Conservation (phyloP, 2,113 vertebrate genomes). For the Tragelaphus buxtoni region DNA sequence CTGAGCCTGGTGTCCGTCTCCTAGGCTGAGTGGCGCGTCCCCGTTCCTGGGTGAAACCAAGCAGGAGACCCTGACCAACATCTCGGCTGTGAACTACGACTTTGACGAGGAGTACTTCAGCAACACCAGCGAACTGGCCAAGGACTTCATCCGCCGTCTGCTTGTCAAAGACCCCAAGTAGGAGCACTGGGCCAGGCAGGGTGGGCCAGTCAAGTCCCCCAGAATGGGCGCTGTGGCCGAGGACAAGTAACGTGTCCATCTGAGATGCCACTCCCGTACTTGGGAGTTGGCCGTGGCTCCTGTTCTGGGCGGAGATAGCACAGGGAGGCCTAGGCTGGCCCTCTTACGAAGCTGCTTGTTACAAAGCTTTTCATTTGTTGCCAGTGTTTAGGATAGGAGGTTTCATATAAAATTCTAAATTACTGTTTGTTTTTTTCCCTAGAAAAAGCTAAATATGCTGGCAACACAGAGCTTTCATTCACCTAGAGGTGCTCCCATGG, state of each 20-base stretch:
- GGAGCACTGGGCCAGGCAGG: background rate
- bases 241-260: background rate
- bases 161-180: slow-evolving; percentile 98
- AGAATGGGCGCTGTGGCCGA: background rate
- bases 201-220: too few species aligned
- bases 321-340: background rate
- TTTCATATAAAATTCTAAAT: background rate
- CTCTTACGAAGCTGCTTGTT: background rate
- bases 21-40: slow-evolving; percentile 92
- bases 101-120: slow-evolving; percentile 98
- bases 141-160: slow-evolving; percentile 96
- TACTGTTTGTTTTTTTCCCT: background rate
- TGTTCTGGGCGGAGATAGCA: background rate
- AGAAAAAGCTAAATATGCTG: background rate
- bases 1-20: fast-evolving
- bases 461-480: background rate
- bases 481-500: fast-evolving
- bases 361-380: background rate
- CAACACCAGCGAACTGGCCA: slow-evolving; percentile 96
- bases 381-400: background rate
- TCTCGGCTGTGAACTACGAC: slow-evolving; percentile 96
- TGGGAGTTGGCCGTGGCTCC: fast-evolving
- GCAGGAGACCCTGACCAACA: slow-evolving; percentile 97
- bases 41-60: slow-evolving; percentile 97
- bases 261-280: fast-evolving